Base-by-base conservation (phyloP, 2,113 vertebrate species). In the Thamnophis sirtalis region DNA sequence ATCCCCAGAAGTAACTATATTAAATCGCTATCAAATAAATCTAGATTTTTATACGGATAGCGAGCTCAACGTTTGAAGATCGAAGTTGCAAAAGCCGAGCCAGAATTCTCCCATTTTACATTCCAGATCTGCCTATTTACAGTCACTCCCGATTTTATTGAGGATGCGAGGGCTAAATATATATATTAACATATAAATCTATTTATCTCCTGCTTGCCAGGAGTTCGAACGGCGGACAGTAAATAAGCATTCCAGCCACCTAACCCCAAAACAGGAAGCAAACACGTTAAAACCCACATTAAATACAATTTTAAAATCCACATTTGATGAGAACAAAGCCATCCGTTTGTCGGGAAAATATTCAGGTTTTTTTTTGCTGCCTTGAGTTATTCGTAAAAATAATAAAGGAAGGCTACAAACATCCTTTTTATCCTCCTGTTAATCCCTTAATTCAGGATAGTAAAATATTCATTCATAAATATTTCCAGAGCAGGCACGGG, bases 281-380 rank as follows among this genome's bases (percentile, higher is more conserved):
- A 19, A 15, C 1, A 0, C 1, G 0, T 5, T 49, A 38, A 56
- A 17, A 51, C 2, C 9, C 26, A 33, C 11, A 26, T n/a, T n/a
- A n/a, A n/a, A n/a, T n/a, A n/a, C n/a, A n/a, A n/a, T 63, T 49
- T 86, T 86, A 21, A 58, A 58, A 26, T 26, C 56, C 9, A 60
- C 9, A 60, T 24, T 58, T 58, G 60, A 58, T 24, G 2, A 58
- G 21, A 24, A 26, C 56, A 0, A 6, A 33, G 63, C 5, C 15
- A 17, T 33, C 68, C 5, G 2, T 33, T 73, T 19, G n/a, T n/a
- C 68, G 17, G 33, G n/a, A 73, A 63, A 68, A 68, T 5, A 5
- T 63, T 10, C 26, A n/a, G n/a, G n/a, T n/a, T 1, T 1, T 2
- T 1, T 4, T 68, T n/a, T n/a, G 28, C 60, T n/a, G 60, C 11